These are phyloP conservation scores for Drosophila serrata DNA, from an alignment of 1,140 invertebrate genomes.

Conservation along the genomic window DNA sequence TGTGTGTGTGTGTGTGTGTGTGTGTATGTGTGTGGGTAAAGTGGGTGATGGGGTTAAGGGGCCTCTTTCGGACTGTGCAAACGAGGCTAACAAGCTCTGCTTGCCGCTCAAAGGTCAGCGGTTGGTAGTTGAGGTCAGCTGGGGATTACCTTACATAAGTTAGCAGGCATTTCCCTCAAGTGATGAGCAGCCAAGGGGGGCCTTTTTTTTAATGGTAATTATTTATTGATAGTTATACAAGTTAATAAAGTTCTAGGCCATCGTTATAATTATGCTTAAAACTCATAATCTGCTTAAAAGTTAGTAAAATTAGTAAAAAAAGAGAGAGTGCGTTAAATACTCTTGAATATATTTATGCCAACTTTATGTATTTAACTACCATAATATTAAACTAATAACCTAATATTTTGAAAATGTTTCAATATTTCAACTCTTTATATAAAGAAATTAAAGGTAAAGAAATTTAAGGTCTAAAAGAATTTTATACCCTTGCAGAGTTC, in stretches of 20 bases:
- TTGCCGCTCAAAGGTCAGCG: conserved; percentile 37
- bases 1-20: conserved; percentile 1
- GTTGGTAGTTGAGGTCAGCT: conserved; percentile 45
- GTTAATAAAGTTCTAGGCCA: not conserved
- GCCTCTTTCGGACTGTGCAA: conserved; percentile 43
- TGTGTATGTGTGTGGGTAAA: not conserved
- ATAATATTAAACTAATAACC: too few species aligned
- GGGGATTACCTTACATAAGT: conserved; percentile 41
- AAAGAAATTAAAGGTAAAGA: too few species aligned
- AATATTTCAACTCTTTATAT: too few species aligned
- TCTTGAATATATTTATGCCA: too few species aligned
- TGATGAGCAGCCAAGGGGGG: conserved; percentile 8
- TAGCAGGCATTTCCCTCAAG: conserved; percentile 9
- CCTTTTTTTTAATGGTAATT: conserved; percentile 24
- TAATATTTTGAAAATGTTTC: too few species aligned
- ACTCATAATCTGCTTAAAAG: not conserved
- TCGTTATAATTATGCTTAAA: not conserved
- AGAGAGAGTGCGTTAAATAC: not conserved
- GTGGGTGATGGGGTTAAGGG: conserved; percentile 7
- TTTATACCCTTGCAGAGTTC: too few species aligned
- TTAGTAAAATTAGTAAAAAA: not conserved
- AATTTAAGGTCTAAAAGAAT: too few species aligned
- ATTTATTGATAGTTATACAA: conserved; percentile 22
- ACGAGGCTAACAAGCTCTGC: conserved; percentile 62
- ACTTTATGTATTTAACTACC: too few species aligned